phyloP scores from a whole-genome alignment of 2,113 vertebrate species.

The Sminthopsis crassicaudata region DNA sequence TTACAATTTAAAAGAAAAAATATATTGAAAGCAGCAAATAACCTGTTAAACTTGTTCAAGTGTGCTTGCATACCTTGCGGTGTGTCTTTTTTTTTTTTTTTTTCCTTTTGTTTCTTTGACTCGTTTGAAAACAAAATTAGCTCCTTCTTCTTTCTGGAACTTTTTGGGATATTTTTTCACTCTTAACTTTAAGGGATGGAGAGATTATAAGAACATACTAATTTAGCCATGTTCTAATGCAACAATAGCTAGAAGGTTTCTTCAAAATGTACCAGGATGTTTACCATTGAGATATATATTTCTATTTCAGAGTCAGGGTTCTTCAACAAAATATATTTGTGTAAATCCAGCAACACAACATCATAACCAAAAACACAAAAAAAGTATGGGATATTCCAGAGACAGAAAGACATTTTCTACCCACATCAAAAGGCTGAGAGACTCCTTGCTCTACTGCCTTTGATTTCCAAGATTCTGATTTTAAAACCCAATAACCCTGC shows the following conservation, averaged over 20 bases:
- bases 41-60: background rate
- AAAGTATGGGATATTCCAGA: background rate
- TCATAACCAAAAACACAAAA: background rate
- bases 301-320: background rate
- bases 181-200: background rate
- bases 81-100: background rate
- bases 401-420: background rate
- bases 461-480: background rate
- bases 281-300: background rate
- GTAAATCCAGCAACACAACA: background rate
- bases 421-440: background rate
- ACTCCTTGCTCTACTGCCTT: background rate
- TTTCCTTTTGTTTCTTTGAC: no score
- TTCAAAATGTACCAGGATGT: background rate
- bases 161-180: background rate
- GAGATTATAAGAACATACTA: background rate
- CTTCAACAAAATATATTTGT: background rate
- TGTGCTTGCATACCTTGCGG: background rate
- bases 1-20: background rate
- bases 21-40: background rate
- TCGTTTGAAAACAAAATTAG: background rate
- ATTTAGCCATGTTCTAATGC: background rate
- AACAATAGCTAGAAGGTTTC: background rate
- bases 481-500: background rate
- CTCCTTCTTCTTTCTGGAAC: background rate